Evolutionary conservation across 2,888 invertebrate species (phyloP).

Genomic region (Carpatolechia fugitivella): DNA sequence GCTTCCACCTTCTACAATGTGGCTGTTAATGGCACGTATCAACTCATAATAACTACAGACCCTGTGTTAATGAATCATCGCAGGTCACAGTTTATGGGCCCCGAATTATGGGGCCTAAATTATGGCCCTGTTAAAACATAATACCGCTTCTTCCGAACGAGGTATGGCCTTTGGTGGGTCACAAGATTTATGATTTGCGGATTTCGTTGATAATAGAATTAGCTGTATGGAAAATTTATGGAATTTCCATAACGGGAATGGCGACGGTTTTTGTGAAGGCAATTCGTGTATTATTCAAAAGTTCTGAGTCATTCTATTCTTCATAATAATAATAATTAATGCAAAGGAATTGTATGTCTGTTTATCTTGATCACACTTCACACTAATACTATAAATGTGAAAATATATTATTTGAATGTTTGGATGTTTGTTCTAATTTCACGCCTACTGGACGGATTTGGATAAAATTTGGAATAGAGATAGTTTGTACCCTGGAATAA

Average conservation of each 20-base stretch:
- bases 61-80: conserved; percentile 39
- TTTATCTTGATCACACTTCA: too few relatives aligned
- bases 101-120: conserved; percentile 42
- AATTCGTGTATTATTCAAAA: not conserved
- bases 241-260: not conserved
- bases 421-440: too few relatives aligned
- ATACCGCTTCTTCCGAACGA: conserved; percentile 25
- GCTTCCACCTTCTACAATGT: too few relatives aligned
- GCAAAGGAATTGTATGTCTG: too few relatives aligned
- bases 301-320: too few relatives aligned
- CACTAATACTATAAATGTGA: too few relatives aligned
- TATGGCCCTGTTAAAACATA: conserved; percentile 37
- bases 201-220: conserved; percentile 8
- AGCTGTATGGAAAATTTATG: conserved; percentile 9
- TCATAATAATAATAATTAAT: too few relatives aligned
- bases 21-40: too few relatives aligned
- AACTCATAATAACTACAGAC: conserved; percentile 37
- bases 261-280: not conserved
- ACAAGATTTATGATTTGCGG: not conserved
- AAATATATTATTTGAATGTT: too few relatives aligned
- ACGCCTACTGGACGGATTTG: too few relatives aligned
- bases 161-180: conserved; percentile 6
- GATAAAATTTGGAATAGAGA: too few relatives aligned
- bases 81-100: conserved; percentile 35
- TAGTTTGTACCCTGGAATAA: too few relatives aligned